phyloP scores from a whole-genome alignment of 2,113 vertebrate species.

The Nannobrachium achirus region DNA sequence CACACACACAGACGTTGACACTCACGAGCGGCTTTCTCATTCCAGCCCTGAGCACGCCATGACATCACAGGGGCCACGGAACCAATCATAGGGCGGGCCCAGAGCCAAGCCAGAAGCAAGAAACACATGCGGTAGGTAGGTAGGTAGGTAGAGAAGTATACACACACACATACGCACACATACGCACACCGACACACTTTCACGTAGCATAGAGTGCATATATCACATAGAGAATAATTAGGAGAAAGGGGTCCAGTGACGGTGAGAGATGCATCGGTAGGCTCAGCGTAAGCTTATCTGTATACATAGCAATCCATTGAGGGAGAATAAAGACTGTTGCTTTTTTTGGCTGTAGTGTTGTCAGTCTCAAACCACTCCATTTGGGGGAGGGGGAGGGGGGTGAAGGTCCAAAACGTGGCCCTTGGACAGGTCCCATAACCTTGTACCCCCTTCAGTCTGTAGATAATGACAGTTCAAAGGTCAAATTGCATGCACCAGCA shows the following conservation, averaged over 20 bases:
- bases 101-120: slow-evolving; percentile 66
- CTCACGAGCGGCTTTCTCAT: slow-evolving; percentile 64
- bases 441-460: slow-evolving; percentile 73
- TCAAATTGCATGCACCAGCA: slow-evolving; percentile 93
- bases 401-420: slow-evolving; percentile 55
- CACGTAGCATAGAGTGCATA: slow-evolving; percentile 82
- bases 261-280: slow-evolving; percentile 60
- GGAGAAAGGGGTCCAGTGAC: slow-evolving; percentile 54
- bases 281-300: slow-evolving; percentile 63
- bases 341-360: slow-evolving; percentile 67
- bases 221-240: slow-evolving; percentile 76
- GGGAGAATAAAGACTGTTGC: slow-evolving; percentile 42
- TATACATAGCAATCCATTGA: slow-evolving; percentile 51
- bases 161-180: slow-evolving; percentile 29
- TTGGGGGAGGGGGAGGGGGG: slow-evolving; percentile 1
- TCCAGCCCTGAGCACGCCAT: slow-evolving; percentile 63
- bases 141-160: slow-evolving; percentile 59
- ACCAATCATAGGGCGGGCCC: slow-evolving; percentile 63
- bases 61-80: slow-evolving; percentile 69
- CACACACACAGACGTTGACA: slow-evolving; percentile 53
- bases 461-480: slow-evolving; percentile 85
- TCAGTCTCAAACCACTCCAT: slow-evolving; percentile 50
- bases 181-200: slow-evolving; percentile 67
- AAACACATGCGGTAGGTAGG: slow-evolving; percentile 77
- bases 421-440: slow-evolving; percentile 49